A percentile compares a stretch with the other conserved stretches of the same genome.
Conservation (phyloP, 2,888 invertebrate genomes). For the Torymus texanus region DNA sequence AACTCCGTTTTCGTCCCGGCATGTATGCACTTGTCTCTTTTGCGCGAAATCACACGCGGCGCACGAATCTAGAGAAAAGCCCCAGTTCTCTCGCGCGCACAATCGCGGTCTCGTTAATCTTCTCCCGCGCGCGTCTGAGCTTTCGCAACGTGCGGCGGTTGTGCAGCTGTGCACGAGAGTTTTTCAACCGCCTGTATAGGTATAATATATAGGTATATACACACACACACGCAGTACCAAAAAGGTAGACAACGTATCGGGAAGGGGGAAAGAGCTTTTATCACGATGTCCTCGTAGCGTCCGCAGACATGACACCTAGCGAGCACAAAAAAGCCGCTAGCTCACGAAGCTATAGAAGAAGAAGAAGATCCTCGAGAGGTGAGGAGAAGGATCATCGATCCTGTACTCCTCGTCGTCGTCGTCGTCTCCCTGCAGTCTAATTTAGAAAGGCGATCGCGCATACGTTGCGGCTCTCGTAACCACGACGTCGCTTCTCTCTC, state of each 20-base stretch:
- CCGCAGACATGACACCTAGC: no score
- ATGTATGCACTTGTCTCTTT: no score
- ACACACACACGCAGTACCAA: not conserved
- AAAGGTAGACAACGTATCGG: not conserved
- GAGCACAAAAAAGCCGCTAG: no score
- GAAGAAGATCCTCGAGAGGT: no score
- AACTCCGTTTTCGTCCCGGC: not conserved
- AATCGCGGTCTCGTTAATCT: slow-evolving; percentile 32
- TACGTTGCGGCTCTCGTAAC: slow-evolving; percentile 26
- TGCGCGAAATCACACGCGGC: slow-evolving; percentile 8
- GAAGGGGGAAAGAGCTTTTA: not conserved
- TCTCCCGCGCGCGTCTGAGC: not conserved
- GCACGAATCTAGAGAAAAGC: not conserved
- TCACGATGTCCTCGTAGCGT: no score
- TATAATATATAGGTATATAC: no score
- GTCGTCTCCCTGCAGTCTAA: slow-evolving; percentile 9
- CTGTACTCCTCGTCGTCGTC: no score
- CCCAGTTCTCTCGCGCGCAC: slow-evolving; percentile 22
- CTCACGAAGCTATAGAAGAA: no score
- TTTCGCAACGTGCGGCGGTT: not conserved
- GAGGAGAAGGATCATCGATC: no score
- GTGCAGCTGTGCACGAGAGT: not conserved
- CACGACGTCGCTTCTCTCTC: slow-evolving; percentile 2
- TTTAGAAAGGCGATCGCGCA: slow-evolving; percentile 46
- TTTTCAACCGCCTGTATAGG: not conserved